Percentiles rank a stretch among this genome's conserved stretches.
phyloP scores from a whole-genome alignment of 2,113 vertebrate species.

The Chaenogobius annularis region DNA sequence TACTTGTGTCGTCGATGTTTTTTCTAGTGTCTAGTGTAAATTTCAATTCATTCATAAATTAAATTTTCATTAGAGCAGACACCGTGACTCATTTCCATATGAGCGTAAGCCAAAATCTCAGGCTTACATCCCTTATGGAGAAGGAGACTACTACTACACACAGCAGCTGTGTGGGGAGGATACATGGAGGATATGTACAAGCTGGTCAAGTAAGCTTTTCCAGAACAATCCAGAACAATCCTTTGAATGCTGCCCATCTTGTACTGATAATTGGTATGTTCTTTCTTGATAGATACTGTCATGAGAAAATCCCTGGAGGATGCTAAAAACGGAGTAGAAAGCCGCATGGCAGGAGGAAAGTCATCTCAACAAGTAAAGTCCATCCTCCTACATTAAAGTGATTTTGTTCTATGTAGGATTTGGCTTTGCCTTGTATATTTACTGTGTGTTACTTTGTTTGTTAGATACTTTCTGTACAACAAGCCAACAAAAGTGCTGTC shows the following conservation, averaged over 20 bases:
- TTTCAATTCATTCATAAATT: no score
- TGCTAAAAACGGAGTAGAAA: not conserved
- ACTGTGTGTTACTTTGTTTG: no score
- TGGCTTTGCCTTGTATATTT: slow-evolving; percentile 10
- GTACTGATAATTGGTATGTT: not conserved
- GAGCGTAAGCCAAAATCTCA: not conserved
- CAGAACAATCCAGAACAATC: not conserved
- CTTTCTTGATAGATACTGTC: not conserved
- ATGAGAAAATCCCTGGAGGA: not conserved
- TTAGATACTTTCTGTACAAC: no score
- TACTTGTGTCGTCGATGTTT: no score
- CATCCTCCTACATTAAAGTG: not conserved
- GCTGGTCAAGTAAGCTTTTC: not conserved
- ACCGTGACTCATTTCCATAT: not conserved
- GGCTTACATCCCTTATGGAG: not conserved
- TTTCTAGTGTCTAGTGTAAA: no score
- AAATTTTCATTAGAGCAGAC: not conserved
- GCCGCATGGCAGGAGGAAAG: not conserved
- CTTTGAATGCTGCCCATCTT: not conserved
- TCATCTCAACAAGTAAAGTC: not conserved
- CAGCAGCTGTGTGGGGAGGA: not conserved
- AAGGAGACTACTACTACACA: not conserved
- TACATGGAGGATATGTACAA: not conserved
- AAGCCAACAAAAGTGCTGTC: no score
- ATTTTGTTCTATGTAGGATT: no score